These are phyloP conservation scores for Margarornis squamiger DNA, from an alignment of 2,797 vertebrate species.

Conservation along the genomic window DNA sequence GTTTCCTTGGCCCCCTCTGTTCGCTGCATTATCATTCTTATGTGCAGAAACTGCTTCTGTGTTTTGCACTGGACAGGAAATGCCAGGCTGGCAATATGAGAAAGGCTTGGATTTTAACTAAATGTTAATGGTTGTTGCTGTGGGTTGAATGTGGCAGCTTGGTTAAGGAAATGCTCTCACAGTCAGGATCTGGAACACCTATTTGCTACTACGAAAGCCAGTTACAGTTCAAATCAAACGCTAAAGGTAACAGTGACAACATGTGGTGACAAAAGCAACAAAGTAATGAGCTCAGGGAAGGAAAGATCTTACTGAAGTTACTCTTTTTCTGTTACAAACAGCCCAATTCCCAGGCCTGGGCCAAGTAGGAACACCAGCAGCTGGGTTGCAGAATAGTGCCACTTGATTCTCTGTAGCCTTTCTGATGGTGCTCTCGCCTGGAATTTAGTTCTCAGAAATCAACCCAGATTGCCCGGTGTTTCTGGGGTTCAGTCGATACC, in stretches of 20 bases:
- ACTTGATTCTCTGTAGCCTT: background rate
- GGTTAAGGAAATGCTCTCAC: background rate
- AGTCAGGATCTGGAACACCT: background rate
- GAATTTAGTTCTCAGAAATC: background rate
- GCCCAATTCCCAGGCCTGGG: background rate
- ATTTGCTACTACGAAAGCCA: background rate
- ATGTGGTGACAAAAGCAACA: background rate
- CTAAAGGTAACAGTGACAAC: background rate
- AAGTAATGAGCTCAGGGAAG: background rate
- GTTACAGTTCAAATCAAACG: background rate
- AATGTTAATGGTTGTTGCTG: background rate
- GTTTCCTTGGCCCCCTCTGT: slow-evolving; percentile 29
- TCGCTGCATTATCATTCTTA: slow-evolving; percentile 38
- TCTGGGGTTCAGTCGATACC: background rate
- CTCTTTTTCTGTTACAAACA: background rate
- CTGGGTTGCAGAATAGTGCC: background rate
- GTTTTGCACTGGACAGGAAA: slow-evolving; percentile 23
- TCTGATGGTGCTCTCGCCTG: background rate
- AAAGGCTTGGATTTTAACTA: background rate
- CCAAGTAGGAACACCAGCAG: background rate
- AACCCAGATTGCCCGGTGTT: background rate
- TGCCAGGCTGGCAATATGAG: background rate
- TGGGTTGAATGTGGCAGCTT: background rate
- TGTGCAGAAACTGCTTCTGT: slow-evolving; percentile 22
- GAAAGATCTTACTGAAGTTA: background rate